Evolutionary conservation across 30 jellyfish, hydroid and myxozoan species (phyloP).

Genomic region (Catostylus mosaicus): DNA sequence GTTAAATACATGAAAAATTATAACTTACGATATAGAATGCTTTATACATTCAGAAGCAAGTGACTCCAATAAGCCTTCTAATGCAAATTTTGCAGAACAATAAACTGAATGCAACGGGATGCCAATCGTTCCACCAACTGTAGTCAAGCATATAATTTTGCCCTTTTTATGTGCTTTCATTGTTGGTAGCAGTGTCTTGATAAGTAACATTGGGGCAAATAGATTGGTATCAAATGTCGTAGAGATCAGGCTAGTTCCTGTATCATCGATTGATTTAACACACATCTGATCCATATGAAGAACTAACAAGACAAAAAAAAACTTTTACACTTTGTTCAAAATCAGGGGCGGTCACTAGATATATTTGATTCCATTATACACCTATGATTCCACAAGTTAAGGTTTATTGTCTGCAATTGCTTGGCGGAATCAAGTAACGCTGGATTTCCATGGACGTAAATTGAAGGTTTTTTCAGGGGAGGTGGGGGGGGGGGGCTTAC

Average conservation of each 20-base stretch:
- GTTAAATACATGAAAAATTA: neutral
- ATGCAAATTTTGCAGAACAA: conserved; percentile 67
- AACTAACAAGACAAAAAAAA: conserved; percentile 29
- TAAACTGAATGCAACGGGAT: conserved; percentile 51
- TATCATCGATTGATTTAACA: conserved; percentile 25
- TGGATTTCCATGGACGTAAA: too few species aligned
- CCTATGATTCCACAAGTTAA: too few species aligned
- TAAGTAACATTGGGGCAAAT: conserved; percentile 32
- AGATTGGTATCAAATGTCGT: conserved; percentile 58
- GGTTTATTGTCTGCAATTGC: too few species aligned
- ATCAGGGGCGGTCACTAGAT: too few species aligned
- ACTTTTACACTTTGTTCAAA: too few species aligned
- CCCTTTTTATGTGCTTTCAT: conserved; percentile 50
- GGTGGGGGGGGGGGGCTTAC: too few species aligned
- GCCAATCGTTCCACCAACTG: conserved; percentile 61
- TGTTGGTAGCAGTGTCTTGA: conserved; percentile 41
- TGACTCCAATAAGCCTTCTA: conserved; percentile 62
- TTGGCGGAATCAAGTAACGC: too few species aligned
- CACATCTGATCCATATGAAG: conserved; percentile 51
- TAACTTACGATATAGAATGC: conserved; percentile 49
- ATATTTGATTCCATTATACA: too few species aligned
- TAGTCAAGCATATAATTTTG: conserved; percentile 31
- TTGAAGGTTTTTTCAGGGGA: too few species aligned
- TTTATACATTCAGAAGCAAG: conserved; percentile 51
- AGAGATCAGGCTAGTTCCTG: neutral